Conservation (phyloP, 1,140 invertebrate genomes). For the Drosophila lini region DNA sequence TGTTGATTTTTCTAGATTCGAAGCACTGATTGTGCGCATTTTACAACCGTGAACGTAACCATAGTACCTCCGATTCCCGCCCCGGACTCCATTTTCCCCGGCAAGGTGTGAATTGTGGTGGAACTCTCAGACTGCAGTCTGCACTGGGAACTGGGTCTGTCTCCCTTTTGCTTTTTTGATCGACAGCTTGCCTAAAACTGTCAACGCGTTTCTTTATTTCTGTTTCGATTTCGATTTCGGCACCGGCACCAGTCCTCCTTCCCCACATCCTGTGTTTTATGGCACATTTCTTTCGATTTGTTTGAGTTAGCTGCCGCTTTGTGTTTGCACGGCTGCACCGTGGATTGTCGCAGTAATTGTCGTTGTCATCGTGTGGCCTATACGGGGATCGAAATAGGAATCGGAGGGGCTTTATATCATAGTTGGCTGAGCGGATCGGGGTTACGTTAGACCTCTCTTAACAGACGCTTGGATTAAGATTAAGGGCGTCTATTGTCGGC, state of each 20-base stretch:
- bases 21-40: slow-evolving; percentile 78
- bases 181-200: slow-evolving; percentile 82
- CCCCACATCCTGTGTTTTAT: slow-evolving; percentile 59
- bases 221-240: slow-evolving; percentile 29
- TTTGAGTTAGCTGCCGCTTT: slow-evolving; percentile 57
- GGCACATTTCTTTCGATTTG: slow-evolving; percentile 74
- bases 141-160: slow-evolving; percentile 43
- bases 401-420: slow-evolving; percentile 50
- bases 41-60: slow-evolving; percentile 62
- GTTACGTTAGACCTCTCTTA: slow-evolving; percentile 17
- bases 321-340: slow-evolving; percentile 68
- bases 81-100: slow-evolving; percentile 5
- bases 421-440: slow-evolving; percentile 34
- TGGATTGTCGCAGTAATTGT: slow-evolving; percentile 41
- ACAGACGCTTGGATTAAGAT: slow-evolving; percentile 77
- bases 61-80: background rate
- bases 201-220: slow-evolving; percentile 70
- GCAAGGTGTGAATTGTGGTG: slow-evolving; percentile 68
- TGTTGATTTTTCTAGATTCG: slow-evolving; percentile 81
- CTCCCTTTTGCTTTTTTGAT: slow-evolving; percentile 61
- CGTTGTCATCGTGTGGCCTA: slow-evolving; percentile 43
- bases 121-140: slow-evolving; percentile 21
- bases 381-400: slow-evolving; percentile 29
- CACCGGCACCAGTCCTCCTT: slow-evolving; percentile 11
- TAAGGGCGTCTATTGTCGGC: slow-evolving; percentile 54